Conservation (phyloP, 1,140 invertebrate genomes). For the Aphelinus certus region DNA sequence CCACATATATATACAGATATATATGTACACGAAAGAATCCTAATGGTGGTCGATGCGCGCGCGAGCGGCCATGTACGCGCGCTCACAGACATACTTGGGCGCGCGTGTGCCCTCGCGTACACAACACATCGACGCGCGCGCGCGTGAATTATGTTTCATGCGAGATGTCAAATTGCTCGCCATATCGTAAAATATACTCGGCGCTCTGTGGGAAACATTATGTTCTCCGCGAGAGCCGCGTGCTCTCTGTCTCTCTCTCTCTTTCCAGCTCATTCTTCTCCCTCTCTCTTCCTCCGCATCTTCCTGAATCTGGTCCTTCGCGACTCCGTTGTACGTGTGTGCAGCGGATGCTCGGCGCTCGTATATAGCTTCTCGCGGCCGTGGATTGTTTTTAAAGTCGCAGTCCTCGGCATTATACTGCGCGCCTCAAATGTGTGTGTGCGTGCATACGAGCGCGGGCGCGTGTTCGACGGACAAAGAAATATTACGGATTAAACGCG, state of each 20-base stretch:
- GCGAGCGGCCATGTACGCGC: conserved; percentile 39
- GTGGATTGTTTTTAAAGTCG: too few relatives aligned
- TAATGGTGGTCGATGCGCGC: conserved; percentile 61
- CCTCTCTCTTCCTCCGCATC: background rate
- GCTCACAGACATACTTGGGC: conserved; percentile 42
- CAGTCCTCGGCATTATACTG: too few relatives aligned
- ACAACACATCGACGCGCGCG: conserved; percentile 37
- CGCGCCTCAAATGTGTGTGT: too few relatives aligned
- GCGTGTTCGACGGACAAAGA: too few relatives aligned
- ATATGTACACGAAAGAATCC: conserved; percentile 51
- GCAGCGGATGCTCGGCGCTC: too few relatives aligned
- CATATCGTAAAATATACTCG: conserved; percentile 68
- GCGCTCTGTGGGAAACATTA: conserved; percentile 66
- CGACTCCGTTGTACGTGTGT: too few relatives aligned
- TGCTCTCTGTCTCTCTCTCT: conserved; percentile 39
- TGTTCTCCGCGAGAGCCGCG: conserved; percentile 51
- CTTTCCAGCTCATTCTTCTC: conserved; percentile 26
- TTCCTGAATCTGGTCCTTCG: background rate
- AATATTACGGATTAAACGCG: too few relatives aligned
- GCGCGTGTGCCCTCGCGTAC: conserved; percentile 16
- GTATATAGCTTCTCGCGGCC: too few relatives aligned
- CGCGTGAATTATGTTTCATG: conserved; percentile 67
- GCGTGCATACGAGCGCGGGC: too few relatives aligned
- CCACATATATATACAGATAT: conserved; percentile 44
- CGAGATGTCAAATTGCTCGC: conserved; percentile 68